Base-by-base conservation (phyloP, 2,797 vertebrate species). In the Hypotaenidia philippensis region DNA sequence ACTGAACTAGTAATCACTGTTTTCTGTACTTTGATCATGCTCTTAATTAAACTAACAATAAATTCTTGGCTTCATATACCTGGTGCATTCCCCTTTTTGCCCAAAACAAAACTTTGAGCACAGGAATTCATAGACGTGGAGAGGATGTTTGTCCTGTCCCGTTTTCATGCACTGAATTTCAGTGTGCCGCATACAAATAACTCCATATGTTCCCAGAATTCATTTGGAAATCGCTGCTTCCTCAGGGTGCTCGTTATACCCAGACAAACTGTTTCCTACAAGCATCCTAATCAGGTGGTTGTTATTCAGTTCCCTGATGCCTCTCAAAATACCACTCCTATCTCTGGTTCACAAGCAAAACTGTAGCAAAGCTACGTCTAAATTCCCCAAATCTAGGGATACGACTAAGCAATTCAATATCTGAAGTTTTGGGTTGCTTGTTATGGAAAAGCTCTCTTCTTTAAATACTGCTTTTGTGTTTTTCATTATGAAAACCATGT, bases 201-300 rank as follows among this genome's bases (percentile, higher is more conserved):
- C 59, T 56, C 83, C 32, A n/a, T 72, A 83, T 72, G 59, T 82
- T 81, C 74, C 80, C 91, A 87, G 77, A 93, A 94, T 90, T 55
- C 27, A 4, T 76, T 61, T 91, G 85, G 77, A 95, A 78, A 90
- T 79, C 7, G 2, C 31, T 76, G 59, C 40, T 90, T 83, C 90
- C 90, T 93, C 70, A 69, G 57, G 65, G 47, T 82, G 55, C 72
- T 93, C 7, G 0, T 88, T 95, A 88, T 61, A 79, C 18, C 18
- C 41, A 75, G 81, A 78, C n/a, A 91, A 88, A 88, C 47, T 65
- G 74, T 76, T 90, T 90, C 50, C 59, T 82, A 60, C 59, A 76
- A 78, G 38, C 53, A 90, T 55, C 31, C 44, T 89, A 83, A 91
- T 47, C 53, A 94, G 65, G 38, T 53, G 91, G 41, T 65, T 38